These are phyloP conservation scores for Lethenteron camtschaticum DNA, from an alignment of 2,113 vertebrate species.

Conservation along the genomic window DNA sequence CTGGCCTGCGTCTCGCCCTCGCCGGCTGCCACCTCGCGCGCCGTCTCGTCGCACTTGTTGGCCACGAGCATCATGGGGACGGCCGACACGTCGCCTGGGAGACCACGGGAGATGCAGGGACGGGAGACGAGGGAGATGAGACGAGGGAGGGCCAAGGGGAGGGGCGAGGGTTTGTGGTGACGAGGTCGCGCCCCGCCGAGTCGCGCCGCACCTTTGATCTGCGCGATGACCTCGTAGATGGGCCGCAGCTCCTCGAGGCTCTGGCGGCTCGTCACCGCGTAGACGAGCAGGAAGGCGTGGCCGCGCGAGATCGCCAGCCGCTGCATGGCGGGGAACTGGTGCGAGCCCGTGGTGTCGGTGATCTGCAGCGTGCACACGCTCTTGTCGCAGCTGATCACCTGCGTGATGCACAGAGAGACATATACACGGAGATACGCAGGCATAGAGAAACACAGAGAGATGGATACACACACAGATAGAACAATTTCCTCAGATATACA, in stretches of 20 bases:
- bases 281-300: slow-evolving; percentile 45
- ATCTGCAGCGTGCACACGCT: slow-evolving; percentile 52
- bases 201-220: slow-evolving; percentile 30
- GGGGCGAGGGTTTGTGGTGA: slow-evolving; percentile 10
- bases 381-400: slow-evolving; percentile 46
- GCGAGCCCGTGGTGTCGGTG: slow-evolving; percentile 43
- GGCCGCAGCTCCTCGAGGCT: slow-evolving; percentile 42
- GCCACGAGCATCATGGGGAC: slow-evolving; percentile 50
- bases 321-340: slow-evolving; percentile 52
- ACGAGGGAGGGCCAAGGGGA: too few species aligned
- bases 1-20: slow-evolving; percentile 38
- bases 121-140: too few species aligned
- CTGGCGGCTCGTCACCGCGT: slow-evolving; percentile 39
- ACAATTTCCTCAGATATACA: too few species aligned
- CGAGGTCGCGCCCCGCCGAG: slow-evolving; percentile 19
- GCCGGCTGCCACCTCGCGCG: slow-evolving; percentile 30
- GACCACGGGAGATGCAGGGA: too few species aligned
- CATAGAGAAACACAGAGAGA: too few species aligned
- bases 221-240: slow-evolving; percentile 44
- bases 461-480: too few species aligned
- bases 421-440: too few species aligned
- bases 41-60: slow-evolving; percentile 41
- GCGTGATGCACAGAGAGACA: too few species aligned
- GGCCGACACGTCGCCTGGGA: slow-evolving; percentile 25
- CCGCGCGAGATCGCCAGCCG: slow-evolving; percentile 45